Evolutionary conservation across 2,113 vertebrate species (phyloP).

Genomic region (Pogonocichla stellata): DNA sequence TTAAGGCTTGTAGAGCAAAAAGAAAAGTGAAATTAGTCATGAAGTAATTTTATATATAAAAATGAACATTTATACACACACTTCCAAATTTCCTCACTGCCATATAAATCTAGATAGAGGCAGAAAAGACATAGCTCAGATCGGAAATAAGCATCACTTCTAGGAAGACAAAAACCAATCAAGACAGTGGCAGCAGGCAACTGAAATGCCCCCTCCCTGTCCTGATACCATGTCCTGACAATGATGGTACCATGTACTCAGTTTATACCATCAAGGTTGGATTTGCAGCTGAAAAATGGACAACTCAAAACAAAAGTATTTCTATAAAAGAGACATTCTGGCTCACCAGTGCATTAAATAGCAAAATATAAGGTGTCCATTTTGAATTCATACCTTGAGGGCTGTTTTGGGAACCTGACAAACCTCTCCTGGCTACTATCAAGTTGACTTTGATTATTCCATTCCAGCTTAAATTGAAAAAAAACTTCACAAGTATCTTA

Average conservation of each 20-base stretch:
- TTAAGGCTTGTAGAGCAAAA: neutral
- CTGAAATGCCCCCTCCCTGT: accelerated
- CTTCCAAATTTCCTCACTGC: neutral
- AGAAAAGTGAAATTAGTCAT: neutral
- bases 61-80: neutral
- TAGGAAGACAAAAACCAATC: neutral
- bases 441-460: neutral
- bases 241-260: accelerated
- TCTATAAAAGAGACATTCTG: neutral
- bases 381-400: neutral
- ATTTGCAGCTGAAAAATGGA: neutral
- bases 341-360: neutral
- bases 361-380: neutral
- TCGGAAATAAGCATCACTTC: neutral
- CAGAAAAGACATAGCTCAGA: neutral
- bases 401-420: neutral
- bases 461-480: neutral
- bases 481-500: neutral
- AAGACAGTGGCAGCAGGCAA: neutral
- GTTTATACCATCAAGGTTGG: neutral
- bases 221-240: neutral
- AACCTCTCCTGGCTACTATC: neutral
- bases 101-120: neutral
- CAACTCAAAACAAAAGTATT: neutral
- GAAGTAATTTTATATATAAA: neutral